Percentiles rank a stretch among this genome's conserved stretches.
phyloP scores from a whole-genome alignment of 2,113 vertebrate species.

The Dasyornis broadbenti region DNA sequence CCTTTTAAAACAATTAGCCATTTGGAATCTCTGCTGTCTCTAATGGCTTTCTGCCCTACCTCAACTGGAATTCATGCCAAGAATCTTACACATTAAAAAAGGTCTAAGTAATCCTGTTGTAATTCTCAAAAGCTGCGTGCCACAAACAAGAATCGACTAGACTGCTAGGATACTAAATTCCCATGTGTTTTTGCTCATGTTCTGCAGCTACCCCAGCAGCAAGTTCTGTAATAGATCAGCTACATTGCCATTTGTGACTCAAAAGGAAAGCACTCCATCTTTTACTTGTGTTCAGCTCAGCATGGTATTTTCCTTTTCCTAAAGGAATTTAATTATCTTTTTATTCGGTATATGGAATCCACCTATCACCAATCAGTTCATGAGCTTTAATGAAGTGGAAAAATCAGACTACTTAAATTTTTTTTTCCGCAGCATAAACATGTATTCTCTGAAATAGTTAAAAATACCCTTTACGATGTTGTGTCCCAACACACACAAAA shows the following conservation, averaged over 20 bases:
- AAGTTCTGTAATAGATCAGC: background rate
- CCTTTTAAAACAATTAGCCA: constrained; percentile 11
- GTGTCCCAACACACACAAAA: background rate
- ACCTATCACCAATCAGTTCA: background rate
- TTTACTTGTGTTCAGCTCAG: background rate
- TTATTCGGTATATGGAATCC: background rate
- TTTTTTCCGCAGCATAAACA: background rate
- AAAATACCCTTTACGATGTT: background rate
- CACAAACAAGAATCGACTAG: background rate
- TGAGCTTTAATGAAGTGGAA: background rate
- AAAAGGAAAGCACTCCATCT: background rate
- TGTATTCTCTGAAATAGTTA: background rate
- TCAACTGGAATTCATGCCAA: background rate
- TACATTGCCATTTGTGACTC: background rate
- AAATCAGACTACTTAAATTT: background rate
- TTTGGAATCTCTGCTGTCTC: background rate
- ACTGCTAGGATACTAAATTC: background rate
- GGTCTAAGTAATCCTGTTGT: background rate
- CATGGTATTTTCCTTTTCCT: background rate
- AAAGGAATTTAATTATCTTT: background rate
- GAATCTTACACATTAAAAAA: background rate
- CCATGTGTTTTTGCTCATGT: background rate
- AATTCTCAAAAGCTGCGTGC: background rate
- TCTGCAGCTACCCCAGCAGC: background rate
- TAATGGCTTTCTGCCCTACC: background rate